Evolutionary conservation across 2,797 vertebrate species (phyloP).

Genomic region (Pithecia hirsuta): DNA sequence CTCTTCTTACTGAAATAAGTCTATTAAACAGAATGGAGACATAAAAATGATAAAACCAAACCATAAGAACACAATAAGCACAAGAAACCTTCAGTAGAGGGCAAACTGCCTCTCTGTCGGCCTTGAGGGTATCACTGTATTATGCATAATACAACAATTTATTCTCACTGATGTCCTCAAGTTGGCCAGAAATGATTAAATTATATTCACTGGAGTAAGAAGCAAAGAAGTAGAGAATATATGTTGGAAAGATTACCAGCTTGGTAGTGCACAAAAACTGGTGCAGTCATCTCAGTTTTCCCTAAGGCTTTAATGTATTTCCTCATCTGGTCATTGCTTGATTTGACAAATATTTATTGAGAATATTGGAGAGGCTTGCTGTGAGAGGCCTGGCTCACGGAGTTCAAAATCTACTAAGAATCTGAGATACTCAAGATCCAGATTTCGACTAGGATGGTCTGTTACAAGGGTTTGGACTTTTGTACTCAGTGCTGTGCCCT

Average conservation of each 20-base stretch:
- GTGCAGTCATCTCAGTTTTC: not conserved
- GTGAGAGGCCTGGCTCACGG: not conserved
- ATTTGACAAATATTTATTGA: not conserved
- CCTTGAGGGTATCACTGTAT: constrained; percentile 15
- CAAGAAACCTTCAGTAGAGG: not conserved
- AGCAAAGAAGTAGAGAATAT: not conserved
- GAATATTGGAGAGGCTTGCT: fast-evolving
- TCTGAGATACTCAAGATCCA: not conserved
- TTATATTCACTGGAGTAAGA: constrained; percentile 17
- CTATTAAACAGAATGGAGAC: constrained; percentile 63
- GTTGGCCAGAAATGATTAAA: constrained; percentile 34
- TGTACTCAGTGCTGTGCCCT: not conserved
- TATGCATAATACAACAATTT: constrained; percentile 45
- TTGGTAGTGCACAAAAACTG: not conserved
- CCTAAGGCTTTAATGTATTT: not conserved
- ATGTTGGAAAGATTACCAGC: not conserved
- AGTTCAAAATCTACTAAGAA: not conserved
- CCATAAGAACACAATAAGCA: constrained; percentile 43
- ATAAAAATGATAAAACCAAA: constrained; percentile 55
- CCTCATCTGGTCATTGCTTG: not conserved
- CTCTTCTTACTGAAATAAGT: constrained; percentile 33
- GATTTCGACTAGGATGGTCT: not conserved
- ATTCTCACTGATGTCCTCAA: not conserved
- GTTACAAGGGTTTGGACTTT: not conserved
- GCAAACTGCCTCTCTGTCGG: not conserved